Evolutionary conservation across 2,888 invertebrate genomes (phyloP), one percentile per base, ranked within the genome.

Genomic region (Orchesella flavescens): DNA sequence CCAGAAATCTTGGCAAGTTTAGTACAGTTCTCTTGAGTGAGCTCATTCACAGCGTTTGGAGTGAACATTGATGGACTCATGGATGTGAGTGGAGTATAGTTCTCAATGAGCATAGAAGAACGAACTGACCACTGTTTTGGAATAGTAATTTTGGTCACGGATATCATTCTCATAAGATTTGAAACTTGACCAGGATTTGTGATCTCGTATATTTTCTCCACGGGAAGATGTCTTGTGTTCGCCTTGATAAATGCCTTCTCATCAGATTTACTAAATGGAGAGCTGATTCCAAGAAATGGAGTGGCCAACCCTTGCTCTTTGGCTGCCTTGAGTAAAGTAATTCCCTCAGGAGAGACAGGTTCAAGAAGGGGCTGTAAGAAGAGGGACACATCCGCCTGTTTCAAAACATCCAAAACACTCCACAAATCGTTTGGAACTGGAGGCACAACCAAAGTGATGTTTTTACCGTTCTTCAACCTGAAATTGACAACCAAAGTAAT

Each of bases 401-500:
- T 97, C 0, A 95, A 91, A n/a, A 94, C 92, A 91, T 97, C 97
- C 77, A 97, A 90, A 5, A 94, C 91, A 24, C 93, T 93, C 89
- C 94, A 93, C 59, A 96, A 93, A 90, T 95, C 94, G 19, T 94
- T 94, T 19, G 92, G 90, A 84, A 94, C 93, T 15, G 97, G 95
- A 10, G 93, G 91, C 53, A 96, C 91, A 49, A 96, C 91, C 89
- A 98, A 94, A 0, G 95, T 93, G 90, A 95, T 95, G 92, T 90
- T 97, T 96, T 89, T 97, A 96, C 89, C 97, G 96, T 86, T 95
- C 93, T 13, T 95, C 94, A 86, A 96, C 89, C 88, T 95, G 95
- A 90, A 89, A 92, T 92, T 79, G 34, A 34, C 7, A 7, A 34
- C n/a, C 23, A 65, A 65, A 65, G 43, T 15, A 19, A 87, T 61